These are phyloP conservation scores for Syritta pipiens DNA, from an alignment of 2,888 invertebrate species.

Conservation along the genomic window DNA sequence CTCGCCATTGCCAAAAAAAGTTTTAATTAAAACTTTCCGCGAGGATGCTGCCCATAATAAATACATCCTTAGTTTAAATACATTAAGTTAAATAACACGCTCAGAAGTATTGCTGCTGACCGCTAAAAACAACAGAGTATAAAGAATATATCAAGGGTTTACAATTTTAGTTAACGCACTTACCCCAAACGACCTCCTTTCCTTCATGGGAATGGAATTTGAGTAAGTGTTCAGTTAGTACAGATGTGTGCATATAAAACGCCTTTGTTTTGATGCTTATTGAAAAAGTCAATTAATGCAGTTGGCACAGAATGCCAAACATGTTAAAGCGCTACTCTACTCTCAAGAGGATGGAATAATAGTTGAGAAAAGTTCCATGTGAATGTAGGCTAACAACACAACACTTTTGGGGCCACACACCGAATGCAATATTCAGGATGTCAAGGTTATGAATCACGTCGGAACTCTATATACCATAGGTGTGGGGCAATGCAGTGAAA, in stretches of 20 bases:
- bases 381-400: conserved; percentile 40
- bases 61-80: too few relatives aligned
- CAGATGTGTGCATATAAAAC: conserved; percentile 27
- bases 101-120: too few relatives aligned
- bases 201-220: too few relatives aligned
- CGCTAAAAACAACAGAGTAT: too few relatives aligned
- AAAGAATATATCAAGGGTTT: too few relatives aligned
- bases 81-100: too few relatives aligned
- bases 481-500: background rate
- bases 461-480: conserved; percentile 18
- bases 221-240: conserved; percentile 28
- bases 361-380: conserved; percentile 31
- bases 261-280: conserved; percentile 21
- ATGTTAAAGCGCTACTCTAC: conserved; percentile 50
- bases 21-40: too few relatives aligned
- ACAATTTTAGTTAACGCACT: too few relatives aligned
- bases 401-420: conserved; percentile 1
- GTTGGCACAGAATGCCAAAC: conserved; percentile 44
- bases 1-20: too few relatives aligned
- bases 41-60: too few relatives aligned
- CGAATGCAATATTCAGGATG: conserved; percentile 47
- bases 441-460: conserved; percentile 66
- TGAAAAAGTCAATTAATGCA: conserved; percentile 64
- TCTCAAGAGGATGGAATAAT: conserved; percentile 51
- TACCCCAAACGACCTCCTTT: too few relatives aligned